These are phyloP conservation scores for Melopsittacus undulatus DNA, from an alignment of 2,797 vertebrate genomes.

Conservation along the genomic window DNA sequence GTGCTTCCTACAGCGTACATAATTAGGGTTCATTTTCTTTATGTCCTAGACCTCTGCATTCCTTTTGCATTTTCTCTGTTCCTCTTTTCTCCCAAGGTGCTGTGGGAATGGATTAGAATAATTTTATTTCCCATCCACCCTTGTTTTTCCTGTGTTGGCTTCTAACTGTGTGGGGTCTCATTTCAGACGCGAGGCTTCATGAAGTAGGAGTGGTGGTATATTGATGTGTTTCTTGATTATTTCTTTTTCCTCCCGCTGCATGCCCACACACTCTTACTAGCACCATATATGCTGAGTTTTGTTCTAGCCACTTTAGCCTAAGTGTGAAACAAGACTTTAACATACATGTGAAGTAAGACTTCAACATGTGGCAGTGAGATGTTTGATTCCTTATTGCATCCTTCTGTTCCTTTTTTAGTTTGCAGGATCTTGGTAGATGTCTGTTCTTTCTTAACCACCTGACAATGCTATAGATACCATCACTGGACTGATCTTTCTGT, in stretches of 20 bases:
- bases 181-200: not conserved
- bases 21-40: not conserved
- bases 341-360: not conserved
- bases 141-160: not conserved
- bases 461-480: fast-evolving
- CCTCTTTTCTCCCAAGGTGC: not conserved
- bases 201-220: not conserved
- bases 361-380: not conserved
- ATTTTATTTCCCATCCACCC: not conserved
- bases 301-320: not conserved
- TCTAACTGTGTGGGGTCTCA: not conserved
- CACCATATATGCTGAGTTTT: not conserved
- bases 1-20: not conserved
- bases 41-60: not conserved
- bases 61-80: not conserved
- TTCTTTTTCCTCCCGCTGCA: no score
- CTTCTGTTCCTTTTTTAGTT: not conserved
- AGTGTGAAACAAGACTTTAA: not conserved
- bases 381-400: not conserved
- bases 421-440: not conserved
- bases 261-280: not conserved
- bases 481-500: not conserved
- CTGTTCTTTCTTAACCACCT: not conserved
- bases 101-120: not conserved
- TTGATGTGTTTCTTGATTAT: not conserved